Evolutionary conservation across 2,888 invertebrate genomes (phyloP), one percentile per base, ranked within the genome.

Genomic region (Epiblema foenella): DNA sequence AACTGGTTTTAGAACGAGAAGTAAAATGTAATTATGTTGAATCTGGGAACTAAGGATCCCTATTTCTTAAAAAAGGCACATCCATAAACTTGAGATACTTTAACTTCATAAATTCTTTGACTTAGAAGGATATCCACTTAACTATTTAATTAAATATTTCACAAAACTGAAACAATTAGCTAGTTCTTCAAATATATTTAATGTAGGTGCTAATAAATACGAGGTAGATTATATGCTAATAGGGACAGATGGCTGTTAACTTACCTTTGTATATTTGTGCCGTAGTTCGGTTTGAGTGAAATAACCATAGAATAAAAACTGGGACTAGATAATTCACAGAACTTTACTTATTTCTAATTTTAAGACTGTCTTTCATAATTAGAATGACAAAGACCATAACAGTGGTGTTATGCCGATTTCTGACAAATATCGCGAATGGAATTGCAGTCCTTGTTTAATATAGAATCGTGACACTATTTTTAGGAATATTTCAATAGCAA

Each of bases 21-120:
- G 10, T 39, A 39, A 54, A n/a, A 3, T 24, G 39, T 39, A 60
- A 15, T 1, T 56, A 15, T 0, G 17, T 72, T 64, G 52, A 46
- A 73, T 33, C 68, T 72, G 77, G 75, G 20, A 83, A 81, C 73
- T 80, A 79, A 85, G 75, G 78, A 78, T 72, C 78, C 75, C 81
- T 81, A 72, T 78, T 81, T 74, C 73, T 81, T 77, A 87, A 87
- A 86, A 89, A 90, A 89, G 89, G 90, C 89, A 90, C 89, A 85
- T 88, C 77, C 78, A 85, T 83, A 84, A 81, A 83, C 79, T 81
- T 79, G 77, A 83, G 83, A 81, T 76, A 74, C 72, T 68, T 63
- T 70, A 66, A 62, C 39, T 67, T 51, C 57, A 67, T 71, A 67
- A 67, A 71, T 71, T 70, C 70, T 66, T 49, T 60, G 54, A 70